Conservation (phyloP, 1,140 invertebrate genomes). For the Sarcophaga bullata region DNA sequence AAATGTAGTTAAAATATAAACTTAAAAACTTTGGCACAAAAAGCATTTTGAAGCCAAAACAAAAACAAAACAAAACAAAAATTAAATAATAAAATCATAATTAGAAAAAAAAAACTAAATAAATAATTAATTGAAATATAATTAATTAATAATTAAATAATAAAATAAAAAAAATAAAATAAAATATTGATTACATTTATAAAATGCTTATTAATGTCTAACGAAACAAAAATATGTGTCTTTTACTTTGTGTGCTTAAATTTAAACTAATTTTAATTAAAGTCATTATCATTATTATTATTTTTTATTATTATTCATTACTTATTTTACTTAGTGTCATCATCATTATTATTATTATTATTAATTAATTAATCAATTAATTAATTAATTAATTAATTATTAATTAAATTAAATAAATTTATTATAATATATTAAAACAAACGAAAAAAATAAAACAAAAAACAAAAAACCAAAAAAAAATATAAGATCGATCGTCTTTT, state of each 20-base stretch:
- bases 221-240: conserved; percentile 38
- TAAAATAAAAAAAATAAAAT: conserved; percentile 47
- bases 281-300: background rate
- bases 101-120: background rate
- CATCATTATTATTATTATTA: background rate
- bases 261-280: conserved; percentile 26
- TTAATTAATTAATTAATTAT: conserved; percentile 1
- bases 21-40: conserved; percentile 42
- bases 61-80: conserved; percentile 26
- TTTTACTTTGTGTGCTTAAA: conserved; percentile 45
- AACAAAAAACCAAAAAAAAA: no score
- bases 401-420: conserved; percentile 23
- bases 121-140: no score
- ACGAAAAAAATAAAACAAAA: background rate
- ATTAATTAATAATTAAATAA: background rate
- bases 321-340: no score
- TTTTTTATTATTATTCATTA: no score
- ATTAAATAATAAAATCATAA: background rate
- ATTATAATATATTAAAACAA: background rate
- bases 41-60: background rate
- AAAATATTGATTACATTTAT: conserved; percentile 45
- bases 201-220: conserved; percentile 39
- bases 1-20: conserved; percentile 49
- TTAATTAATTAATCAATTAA: background rate
- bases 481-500: no score